Base-by-base conservation (phyloP, 2,797 vertebrate species). In the Lepilemur septentrionalis region DNA sequence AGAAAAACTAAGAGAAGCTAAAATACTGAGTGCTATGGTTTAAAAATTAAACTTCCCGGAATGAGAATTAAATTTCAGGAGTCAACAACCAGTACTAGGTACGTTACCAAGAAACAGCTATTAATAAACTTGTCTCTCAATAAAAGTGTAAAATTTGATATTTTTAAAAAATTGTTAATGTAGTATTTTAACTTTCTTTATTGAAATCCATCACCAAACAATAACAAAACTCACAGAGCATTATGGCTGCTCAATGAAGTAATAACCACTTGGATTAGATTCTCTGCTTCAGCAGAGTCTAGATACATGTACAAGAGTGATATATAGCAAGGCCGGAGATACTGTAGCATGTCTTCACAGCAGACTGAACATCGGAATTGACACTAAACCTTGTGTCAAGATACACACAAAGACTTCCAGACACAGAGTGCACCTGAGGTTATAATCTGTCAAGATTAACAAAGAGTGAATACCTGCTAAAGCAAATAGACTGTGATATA, bases 361-460 rank as follows among this genome's bases (percentile, higher is more conserved):
- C 81, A 97, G 92, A 89, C 59, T 95, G 92, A 97, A 89, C 95
- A 97, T 75, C 67, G 35, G 87, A 98, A 98, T 97, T 96, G 97
- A 97, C 97, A 96, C 95, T 92, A 89, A 97, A 96, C 95, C 92
- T 82, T 43, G 86, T 97, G 95, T 97, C 96, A 97, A 97, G 96
- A 96, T 95, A 73, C 79, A 98, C 94, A 97, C 93, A 98, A 92
- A 98, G 96, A 83, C 96, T 96, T 94, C 72, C 96, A 95, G 97
- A 94, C 96, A 94, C 93, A 73, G 81, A 94, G 94, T 63, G 15
- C 96, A 97, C 95, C 96, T 89, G 92, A 96, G 96, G 96, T 97
- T 96, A 94, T 96, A 95, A 96, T 97, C 95, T 96, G 95, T 97
- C 97, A 98, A 96, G 96, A 97, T 97, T 96, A 97, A 96, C 96